Conservation (phyloP, 1,140 invertebrate genomes). For the Drosophila fuyamai region DNA sequence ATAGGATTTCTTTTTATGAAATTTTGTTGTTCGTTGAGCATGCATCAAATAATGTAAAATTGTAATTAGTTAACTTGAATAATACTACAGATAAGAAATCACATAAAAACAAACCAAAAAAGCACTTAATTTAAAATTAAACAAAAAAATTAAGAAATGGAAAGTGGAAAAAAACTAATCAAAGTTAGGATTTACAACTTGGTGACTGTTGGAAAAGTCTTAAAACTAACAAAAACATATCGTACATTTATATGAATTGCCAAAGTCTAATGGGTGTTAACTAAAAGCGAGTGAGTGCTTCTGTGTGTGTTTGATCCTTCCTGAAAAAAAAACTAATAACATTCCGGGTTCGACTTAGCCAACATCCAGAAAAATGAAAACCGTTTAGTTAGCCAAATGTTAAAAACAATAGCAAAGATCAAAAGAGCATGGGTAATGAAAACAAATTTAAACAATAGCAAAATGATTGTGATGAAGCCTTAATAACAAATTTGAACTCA, state of each 20-base stretch:
- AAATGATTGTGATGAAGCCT: conserved; percentile 72
- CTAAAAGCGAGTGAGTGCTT: conserved; percentile 41
- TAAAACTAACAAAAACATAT: conserved; percentile 84
- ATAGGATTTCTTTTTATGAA: conserved; percentile 2
- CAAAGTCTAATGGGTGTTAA: conserved; percentile 78
- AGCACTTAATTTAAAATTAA: conserved; percentile 53
- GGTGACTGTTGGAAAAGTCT: conserved; percentile 80
- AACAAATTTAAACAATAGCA: conserved; percentile 59
- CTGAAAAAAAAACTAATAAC: conserved; percentile 54
- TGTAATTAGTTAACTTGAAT: conserved; percentile 32
- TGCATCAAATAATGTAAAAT: conserved; percentile 17
- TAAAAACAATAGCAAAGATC: conserved; percentile 56
- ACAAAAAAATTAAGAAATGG: not conserved
- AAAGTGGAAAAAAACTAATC: conserved; percentile 52
- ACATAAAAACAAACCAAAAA: conserved; percentile 36
- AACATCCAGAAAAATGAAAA: conserved; percentile 45
- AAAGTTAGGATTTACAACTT: conserved; percentile 67
- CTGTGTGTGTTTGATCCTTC: conserved; percentile 38
- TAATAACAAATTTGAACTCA: conserved; percentile 56
- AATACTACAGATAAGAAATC: conserved; percentile 20
- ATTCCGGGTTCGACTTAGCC: conserved; percentile 68
- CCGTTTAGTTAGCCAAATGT: conserved; percentile 74
- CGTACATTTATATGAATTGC: conserved; percentile 82
- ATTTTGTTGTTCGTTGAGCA: conserved; percentile 21
- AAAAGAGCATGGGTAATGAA: conserved; percentile 37